Base-by-base conservation (phyloP, 92 coral and sea anemone species). In the Desmophyllum pertusum region DNA sequence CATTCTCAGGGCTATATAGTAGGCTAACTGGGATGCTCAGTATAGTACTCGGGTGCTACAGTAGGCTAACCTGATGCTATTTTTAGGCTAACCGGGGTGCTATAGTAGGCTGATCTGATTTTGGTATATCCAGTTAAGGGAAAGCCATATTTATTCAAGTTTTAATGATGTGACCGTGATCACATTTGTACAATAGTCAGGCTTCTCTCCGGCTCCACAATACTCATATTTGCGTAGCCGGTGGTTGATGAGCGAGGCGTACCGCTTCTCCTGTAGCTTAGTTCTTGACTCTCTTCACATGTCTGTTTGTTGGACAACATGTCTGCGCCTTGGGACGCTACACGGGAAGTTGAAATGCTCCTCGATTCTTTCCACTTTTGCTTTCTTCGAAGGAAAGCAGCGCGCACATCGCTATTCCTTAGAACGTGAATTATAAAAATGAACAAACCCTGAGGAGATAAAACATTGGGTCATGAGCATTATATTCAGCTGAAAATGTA, bases 351-450 rank as follows among this genome's bases (percentile, higher is more conserved):
- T 43, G 30, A 36, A 79, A 63, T 17, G 84, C 63, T 45, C 33
- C 46, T 67, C 36, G 6, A 35, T 21, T 42, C 61, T 10, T 8
- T 64, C 89, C 89, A 86, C 5, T 46, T 53, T n/a, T 86, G 42
- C 43, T 52, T 78, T 73, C 80, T 86, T 4, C 84, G 78, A 30
- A 25, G 30, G 75, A 69, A 86, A 6, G 85, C 75, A 3, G 57
- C 62, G 6, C 68, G 89, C 53, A 91, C 91, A 53, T 91, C 94
- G 27, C 83, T 25, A 73, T 79, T 91, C 69, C 92, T 84, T 30
- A 91, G 39, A 27, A 84, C 86, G 50, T 88, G 88, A 70, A 91
- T 74, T 7, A 88, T 23, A 21, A 91, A 84, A 43, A 91, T 74
- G 2, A 91, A 57, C n/a, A 84, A 91, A 7, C 93, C 93, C 93